A percentile compares a stretch with the other conserved stretches of the same genome.
These are phyloP conservation scores for Numenius arquata DNA, from an alignment of 2,113 vertebrate species.

Conservation along the genomic window DNA sequence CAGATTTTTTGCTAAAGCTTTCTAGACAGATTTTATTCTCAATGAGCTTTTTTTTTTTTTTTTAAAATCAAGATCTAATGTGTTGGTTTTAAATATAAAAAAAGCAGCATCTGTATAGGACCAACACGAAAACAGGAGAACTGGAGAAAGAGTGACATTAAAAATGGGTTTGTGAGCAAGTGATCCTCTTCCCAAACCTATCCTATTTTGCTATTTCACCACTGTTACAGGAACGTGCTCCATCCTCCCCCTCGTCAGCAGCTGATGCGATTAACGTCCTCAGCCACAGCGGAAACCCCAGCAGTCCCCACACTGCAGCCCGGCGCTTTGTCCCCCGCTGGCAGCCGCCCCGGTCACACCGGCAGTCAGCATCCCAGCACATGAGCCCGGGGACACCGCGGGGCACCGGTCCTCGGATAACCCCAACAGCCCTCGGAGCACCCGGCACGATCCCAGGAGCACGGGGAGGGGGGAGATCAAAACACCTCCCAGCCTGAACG, in stretches of 20 bases:
- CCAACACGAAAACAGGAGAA: neutral
- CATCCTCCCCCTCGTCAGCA: neutral
- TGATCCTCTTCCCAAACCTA: neutral
- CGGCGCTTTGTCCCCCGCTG: neutral
- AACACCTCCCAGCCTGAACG: neutral
- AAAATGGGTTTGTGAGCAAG: neutral
- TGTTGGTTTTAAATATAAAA: neutral
- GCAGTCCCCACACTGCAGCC: neutral
- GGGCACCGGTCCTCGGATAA: neutral
- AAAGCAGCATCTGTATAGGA: neutral
- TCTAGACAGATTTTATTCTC: neutral
- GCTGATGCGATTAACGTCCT: fast-evolving
- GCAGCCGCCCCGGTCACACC: neutral
- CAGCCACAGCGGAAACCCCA: neutral
- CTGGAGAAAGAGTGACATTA: neutral
- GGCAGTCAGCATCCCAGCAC: neutral
- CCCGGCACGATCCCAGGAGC: fast-evolving
- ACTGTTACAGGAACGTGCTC: fast-evolving
- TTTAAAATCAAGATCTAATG: neutral
- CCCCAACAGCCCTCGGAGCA: neutral
- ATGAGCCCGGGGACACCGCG: fast-evolving
- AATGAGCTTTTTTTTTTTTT: neutral
- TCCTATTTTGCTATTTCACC: neutral
- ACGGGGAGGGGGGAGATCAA: neutral
- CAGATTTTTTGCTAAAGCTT: neutral